Evolutionary conservation across 2,113 vertebrate species (phyloP), one percentile per base, ranked within the genome.

Genomic region (Hippolais icterina): DNA sequence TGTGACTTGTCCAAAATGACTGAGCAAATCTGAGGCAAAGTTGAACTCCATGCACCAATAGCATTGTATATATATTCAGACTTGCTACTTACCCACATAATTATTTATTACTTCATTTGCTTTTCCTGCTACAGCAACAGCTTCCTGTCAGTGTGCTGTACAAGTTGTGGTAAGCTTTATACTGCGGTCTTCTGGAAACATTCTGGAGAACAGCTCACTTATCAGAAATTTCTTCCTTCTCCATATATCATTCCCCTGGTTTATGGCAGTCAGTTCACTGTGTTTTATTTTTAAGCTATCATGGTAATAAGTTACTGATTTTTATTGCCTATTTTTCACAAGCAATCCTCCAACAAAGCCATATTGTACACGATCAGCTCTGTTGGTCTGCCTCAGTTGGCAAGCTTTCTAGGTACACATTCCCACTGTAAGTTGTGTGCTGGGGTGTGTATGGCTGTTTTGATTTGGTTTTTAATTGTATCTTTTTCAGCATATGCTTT

Each of bases 221-320:
- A 5, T 1, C 65, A 49, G 76, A 89, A 93, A 54, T 72, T 53
- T 82, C 41, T 93, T 91, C 56, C 14, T 78, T 78, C 56, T 41
- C 28, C 24, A 11, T 78, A 7, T 76, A 66, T 65, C 41, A 63
- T 85, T 91, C 37, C n/a, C 33, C 57, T 83, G 49, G 33, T 92
- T 93, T 97, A 82, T 69, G 74, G 69, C 54, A 89, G 70, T 77
- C 6, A 11, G 44, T 66, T 94, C 29, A 41, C 27, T 52, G 35
- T 74, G 82, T 82, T 95, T 93, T 59, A 50, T 94, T 96, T 89
- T 92, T 60, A 76, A 87, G 42, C 49, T 89, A 60, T 94, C n/a
- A 2, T 28, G 37, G 35, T 95, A 95, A 94, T 95, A 92, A 92
- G 78, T 94, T 92, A 95, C 80, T 22, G 12, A 89, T 93, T 95